A percentile compares a stretch with the other conserved stretches of the same genome.
These are phyloP conservation scores for Alexandromys fortis DNA, from an alignment of 2,113 vertebrate species.

Conservation along the genomic window DNA sequence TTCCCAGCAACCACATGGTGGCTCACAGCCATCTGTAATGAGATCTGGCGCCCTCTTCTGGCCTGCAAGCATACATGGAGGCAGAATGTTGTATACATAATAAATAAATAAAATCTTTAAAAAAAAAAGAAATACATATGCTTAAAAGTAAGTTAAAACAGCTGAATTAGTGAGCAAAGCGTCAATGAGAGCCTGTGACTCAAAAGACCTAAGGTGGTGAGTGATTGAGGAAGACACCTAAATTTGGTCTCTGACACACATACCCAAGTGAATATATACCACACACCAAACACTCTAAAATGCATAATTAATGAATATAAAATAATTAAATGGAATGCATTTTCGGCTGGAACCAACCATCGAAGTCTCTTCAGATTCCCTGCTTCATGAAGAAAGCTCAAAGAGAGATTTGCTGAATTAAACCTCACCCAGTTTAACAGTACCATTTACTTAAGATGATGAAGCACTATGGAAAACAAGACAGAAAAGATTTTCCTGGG, in stretches of 20 bases:
- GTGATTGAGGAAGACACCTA: background rate
- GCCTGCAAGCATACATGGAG: too few species aligned
- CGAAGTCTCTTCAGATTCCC: background rate
- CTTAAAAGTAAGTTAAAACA: background rate
- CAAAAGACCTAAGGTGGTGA: background rate
- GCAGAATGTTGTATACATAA: too few species aligned
- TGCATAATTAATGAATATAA: background rate
- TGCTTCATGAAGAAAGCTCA: background rate
- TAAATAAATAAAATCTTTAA: too few species aligned
- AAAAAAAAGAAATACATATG: background rate
- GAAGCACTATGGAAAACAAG: background rate
- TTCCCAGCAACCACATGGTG: too few species aligned
- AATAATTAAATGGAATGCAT: background rate
- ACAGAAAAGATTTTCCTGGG: background rate
- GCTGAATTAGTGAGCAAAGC: background rate
- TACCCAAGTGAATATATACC: background rate
- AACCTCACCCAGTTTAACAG: background rate
- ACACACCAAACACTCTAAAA: background rate
- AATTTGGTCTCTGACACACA: background rate
- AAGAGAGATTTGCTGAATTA: background rate
- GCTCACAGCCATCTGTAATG: too few species aligned
- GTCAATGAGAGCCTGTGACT: background rate
- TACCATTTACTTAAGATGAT: slow-evolving; percentile 61
- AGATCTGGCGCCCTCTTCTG: too few species aligned
- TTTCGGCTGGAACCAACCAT: background rate